These are phyloP conservation scores for Drosophila watanabei DNA, from an alignment of 1,140 invertebrate species.

Conservation along the genomic window DNA sequence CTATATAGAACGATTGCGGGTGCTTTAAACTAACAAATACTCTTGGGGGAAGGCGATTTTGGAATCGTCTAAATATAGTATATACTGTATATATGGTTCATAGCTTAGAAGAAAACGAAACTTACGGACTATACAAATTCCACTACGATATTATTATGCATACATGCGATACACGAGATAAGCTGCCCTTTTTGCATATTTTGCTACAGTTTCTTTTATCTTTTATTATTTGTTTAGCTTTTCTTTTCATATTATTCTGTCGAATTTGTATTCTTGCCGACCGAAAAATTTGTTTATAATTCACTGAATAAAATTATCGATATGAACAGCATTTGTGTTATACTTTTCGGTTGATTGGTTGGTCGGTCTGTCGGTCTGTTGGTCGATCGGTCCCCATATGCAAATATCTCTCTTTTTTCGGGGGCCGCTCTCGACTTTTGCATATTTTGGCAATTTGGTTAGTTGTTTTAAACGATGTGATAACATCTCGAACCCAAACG, in stretches of 20 bases:
- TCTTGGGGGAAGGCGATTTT: conserved; percentile 31
- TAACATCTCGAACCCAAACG: conserved; percentile 69
- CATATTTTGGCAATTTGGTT: conserved; percentile 80
- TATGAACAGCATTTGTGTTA: conserved; percentile 38
- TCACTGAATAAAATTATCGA: conserved; percentile 48
- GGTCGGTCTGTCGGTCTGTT: background rate
- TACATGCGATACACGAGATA: conserved; percentile 48
- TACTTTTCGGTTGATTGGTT: conserved; percentile 29
- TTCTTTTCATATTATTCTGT: conserved; percentile 18
- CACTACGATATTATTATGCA: conserved; percentile 75
- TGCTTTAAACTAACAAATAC: conserved; percentile 61
- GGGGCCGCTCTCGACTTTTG: conserved; percentile 55
- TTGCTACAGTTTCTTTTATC: conserved; percentile 63
- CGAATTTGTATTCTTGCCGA: conserved; percentile 41
- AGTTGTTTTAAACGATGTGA: conserved; percentile 84
- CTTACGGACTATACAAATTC: conserved; percentile 75
- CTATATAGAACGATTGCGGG: conserved; percentile 24
- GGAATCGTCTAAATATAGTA: conserved; percentile 21
- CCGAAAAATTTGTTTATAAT: conserved; percentile 56
- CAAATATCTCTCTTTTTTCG: conserved; percentile 22
- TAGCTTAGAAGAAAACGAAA: conserved; percentile 62
- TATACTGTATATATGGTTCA: conserved; percentile 53
- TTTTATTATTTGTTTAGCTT: conserved; percentile 45
- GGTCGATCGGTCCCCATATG: conserved; percentile 24
- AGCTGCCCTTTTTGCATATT: conserved; percentile 63